Evolutionary conservation across 2,797 vertebrate genomes (phyloP).

Genomic region (Lophius americanus): DNA sequence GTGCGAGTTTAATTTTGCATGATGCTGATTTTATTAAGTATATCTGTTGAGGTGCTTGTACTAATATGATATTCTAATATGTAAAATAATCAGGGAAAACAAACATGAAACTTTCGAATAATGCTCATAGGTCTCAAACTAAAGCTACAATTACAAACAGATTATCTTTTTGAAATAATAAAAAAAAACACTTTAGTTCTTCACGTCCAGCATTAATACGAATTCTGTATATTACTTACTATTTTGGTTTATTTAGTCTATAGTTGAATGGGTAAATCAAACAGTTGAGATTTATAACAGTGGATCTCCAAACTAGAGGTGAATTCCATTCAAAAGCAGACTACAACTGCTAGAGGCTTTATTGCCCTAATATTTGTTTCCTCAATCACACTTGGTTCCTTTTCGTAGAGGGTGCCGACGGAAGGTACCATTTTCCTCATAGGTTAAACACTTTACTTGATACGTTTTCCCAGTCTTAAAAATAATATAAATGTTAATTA

Average conservation of each 20-base stretch:
- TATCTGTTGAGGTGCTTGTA: background rate
- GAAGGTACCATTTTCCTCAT: slow-evolving; percentile 74
- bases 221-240: background rate
- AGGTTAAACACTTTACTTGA: slow-evolving; percentile 28
- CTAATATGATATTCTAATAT: background rate
- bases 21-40: too few relatives aligned
- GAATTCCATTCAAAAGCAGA: slow-evolving; percentile 11
- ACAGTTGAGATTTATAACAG: background rate
- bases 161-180: background rate
- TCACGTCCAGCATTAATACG: background rate
- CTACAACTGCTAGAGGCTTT: slow-evolving; percentile 20
- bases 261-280: slow-evolving; percentile 1
- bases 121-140: background rate
- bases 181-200: background rate
- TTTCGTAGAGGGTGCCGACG: slow-evolving; percentile 76
- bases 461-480: background rate
- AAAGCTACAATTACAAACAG: background rate
- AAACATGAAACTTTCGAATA: background rate
- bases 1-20: too few relatives aligned
- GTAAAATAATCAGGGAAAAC: background rate
- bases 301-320: slow-evolving; percentile 11
- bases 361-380: slow-evolving; percentile 73
- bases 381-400: slow-evolving; percentile 80
- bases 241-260: background rate
- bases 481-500: background rate